Conservation (phyloP, 1,140 invertebrate species). For the Meteorus sp. region DNA sequence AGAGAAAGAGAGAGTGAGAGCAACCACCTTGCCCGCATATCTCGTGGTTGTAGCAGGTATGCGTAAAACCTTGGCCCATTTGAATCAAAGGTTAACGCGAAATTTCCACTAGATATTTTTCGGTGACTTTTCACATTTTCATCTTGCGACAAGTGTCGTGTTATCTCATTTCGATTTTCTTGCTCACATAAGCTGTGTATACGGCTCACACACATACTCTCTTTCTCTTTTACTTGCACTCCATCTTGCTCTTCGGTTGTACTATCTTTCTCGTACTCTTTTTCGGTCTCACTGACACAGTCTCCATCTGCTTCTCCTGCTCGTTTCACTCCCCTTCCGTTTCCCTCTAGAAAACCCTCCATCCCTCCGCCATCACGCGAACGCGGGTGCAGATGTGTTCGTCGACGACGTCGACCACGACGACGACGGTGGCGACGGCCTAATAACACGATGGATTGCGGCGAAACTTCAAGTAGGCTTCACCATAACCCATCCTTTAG, state of each 20-base stretch:
- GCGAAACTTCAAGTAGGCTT: slow-evolving; percentile 55
- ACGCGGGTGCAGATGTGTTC: slow-evolving; percentile 46
- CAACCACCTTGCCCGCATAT: slow-evolving; percentile 16
- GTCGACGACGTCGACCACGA: slow-evolving; percentile 35
- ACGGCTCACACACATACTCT: not conserved
- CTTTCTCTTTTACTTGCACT: not conserved
- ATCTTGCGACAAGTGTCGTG: too few relatives aligned
- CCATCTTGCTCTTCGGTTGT: slow-evolving; percentile 11
- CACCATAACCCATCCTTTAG: slow-evolving; percentile 8
- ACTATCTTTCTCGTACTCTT: slow-evolving; percentile 3
- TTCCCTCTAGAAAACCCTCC: slow-evolving; percentile 18
- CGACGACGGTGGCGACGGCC: slow-evolving; percentile 27
- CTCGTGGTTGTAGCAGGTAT: not conserved
- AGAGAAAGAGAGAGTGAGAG: too few relatives aligned
- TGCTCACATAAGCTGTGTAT: too few relatives aligned
- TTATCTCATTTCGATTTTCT: too few relatives aligned
- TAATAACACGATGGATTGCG: slow-evolving; percentile 53
- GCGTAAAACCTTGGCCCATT: slow-evolving; percentile 8
- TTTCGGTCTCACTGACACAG: not conserved
- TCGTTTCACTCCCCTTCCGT: not conserved
- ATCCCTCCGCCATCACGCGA: slow-evolving; percentile 34
- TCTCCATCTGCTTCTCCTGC: slow-evolving; percentile 7
- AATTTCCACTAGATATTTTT: not conserved
- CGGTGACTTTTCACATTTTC: too few relatives aligned
- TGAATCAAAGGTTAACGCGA: not conserved